Evolutionary conservation across 2,113 vertebrate species (phyloP).

Genomic region (Microtus montanus): DNA sequence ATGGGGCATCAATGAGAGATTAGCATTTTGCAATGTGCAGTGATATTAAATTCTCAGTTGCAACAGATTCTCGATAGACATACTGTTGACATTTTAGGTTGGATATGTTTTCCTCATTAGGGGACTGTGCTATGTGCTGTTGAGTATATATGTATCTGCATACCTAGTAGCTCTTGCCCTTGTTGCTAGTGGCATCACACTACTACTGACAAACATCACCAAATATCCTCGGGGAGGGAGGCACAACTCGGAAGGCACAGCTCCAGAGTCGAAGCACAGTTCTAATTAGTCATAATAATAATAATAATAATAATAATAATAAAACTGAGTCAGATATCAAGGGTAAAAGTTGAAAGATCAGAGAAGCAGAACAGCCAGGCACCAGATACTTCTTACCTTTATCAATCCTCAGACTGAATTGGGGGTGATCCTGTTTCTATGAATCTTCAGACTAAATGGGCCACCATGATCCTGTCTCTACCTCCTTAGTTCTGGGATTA

Average conservation of each 20-base stretch:
- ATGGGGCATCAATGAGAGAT: neutral
- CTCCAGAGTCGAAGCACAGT: neutral
- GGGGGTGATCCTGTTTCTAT: too few relatives aligned
- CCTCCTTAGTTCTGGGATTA: too few relatives aligned
- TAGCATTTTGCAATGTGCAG: conserved; percentile 12
- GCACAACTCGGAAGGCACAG: neutral
- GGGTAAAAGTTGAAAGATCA: too few relatives aligned
- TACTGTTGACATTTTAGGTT: neutral
- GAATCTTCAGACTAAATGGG: too few relatives aligned
- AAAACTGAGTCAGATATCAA: too few relatives aligned
- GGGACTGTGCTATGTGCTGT: neutral
- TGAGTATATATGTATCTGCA: neutral
- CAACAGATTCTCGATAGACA: neutral
- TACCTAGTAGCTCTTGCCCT: neutral
- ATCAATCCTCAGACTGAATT: too few relatives aligned
- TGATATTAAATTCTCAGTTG: conserved; percentile 22
- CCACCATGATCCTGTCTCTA: too few relatives aligned
- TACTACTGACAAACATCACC: neutral
- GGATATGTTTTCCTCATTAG: neutral
- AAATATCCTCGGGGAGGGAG: neutral
- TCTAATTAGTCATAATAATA: too few relatives aligned
- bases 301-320: too few relatives aligned
- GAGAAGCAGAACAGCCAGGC: too few relatives aligned
- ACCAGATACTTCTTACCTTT: too few relatives aligned
- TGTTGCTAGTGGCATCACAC: neutral